Evolutionary conservation across 2,888 invertebrate species (phyloP).

Genomic region (Mayetiola destructor): DNA sequence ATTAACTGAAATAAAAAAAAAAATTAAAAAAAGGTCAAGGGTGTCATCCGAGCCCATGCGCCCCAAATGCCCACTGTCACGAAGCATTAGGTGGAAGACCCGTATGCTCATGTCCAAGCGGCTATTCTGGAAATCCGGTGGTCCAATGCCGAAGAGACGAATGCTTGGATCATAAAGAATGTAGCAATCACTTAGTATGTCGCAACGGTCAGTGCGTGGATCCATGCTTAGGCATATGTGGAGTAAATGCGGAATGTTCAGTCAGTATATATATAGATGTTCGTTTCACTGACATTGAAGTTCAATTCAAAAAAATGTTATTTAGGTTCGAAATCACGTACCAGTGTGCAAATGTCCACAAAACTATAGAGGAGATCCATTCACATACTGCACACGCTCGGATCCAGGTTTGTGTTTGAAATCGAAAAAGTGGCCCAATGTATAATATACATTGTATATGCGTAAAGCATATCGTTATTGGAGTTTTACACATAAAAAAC

Average conservation of each 20-base stretch:
- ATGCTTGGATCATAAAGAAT: conserved; percentile 64
- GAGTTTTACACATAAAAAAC: background rate
- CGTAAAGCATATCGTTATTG: too few species aligned
- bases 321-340: conserved; percentile 50
- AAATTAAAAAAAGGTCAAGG: conserved; percentile 24
- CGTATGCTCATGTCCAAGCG: conserved; percentile 65
- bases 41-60: conserved; percentile 48
- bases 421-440: background rate
- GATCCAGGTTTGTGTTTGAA: conserved; percentile 50
- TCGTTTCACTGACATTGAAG: background rate
- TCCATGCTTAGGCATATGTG: conserved; percentile 63
- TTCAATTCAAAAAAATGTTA: background rate
- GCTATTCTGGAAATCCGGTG: conserved; percentile 67
- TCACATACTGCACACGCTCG: conserved; percentile 51
- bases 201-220: conserved; percentile 63
- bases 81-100: conserved; percentile 51
- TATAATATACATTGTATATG: background rate
- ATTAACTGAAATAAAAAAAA: background rate
- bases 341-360: conserved; percentile 65
- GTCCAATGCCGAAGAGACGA: conserved; percentile 57
- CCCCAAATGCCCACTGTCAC: conserved; percentile 52
- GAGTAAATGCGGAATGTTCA: conserved; percentile 59
- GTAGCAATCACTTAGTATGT: conserved; percentile 55
- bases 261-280: conserved; percentile 32
- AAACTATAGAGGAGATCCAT: conserved; percentile 68